A percentile compares a stretch with the other conserved stretches of the same genome.
Evolutionary conservation across 2,888 invertebrate species (phyloP).

Genomic region (Zonitis immaculata): DNA sequence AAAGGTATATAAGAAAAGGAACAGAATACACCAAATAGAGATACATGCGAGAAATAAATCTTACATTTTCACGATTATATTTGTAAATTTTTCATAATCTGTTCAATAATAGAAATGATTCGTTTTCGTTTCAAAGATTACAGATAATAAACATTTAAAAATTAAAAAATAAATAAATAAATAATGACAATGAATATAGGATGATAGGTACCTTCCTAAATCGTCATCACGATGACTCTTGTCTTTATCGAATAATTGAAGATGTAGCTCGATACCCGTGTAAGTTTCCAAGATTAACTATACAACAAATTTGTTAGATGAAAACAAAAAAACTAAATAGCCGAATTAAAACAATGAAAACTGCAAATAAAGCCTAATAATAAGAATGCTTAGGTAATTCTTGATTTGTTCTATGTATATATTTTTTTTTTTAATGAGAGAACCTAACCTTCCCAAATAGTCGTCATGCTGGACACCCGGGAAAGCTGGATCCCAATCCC

Average conservation of each 20-base stretch:
- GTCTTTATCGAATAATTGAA: constrained; percentile 88
- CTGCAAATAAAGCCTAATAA: constrained; percentile 4
- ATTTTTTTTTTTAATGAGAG: neutral
- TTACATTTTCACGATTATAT: neutral
- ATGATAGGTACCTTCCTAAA: constrained; percentile 69
- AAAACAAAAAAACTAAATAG: constrained; percentile 6
- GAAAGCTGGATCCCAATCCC: constrained; percentile 81
- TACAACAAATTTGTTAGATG: constrained; percentile 26
- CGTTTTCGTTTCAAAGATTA: neutral
- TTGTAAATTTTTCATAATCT: neutral
- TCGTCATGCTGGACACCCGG: constrained; percentile 75
- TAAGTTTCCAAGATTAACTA: constrained; percentile 60
- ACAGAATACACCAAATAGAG: neutral
- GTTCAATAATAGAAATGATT: too few relatives aligned
- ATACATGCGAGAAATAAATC: neutral
- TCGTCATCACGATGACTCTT: constrained; percentile 86
- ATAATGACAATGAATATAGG: constrained; percentile 2
- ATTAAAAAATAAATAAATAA: neutral
- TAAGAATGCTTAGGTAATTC: too few relatives aligned
- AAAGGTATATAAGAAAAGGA: neutral
- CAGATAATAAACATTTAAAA: constrained; percentile 2
- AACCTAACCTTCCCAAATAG: constrained; percentile 70
- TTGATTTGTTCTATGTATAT: too few relatives aligned
- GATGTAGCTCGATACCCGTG: constrained; percentile 54
- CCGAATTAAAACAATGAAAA: constrained; percentile 7